These are phyloP conservation scores for Brachyistius frenatus DNA, from an alignment of 2,113 vertebrate genomes.

Conservation along the genomic window DNA sequence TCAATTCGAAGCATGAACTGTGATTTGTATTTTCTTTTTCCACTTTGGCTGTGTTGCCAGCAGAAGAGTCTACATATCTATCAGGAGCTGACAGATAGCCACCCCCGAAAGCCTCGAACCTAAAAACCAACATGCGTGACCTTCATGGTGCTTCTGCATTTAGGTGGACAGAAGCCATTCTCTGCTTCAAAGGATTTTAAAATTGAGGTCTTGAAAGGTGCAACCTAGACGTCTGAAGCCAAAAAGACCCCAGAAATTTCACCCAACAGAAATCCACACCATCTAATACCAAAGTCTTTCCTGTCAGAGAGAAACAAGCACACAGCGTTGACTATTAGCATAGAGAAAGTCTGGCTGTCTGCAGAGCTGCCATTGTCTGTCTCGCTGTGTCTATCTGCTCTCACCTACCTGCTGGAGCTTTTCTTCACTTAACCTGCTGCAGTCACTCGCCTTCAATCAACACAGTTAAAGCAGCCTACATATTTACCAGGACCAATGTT, in stretches of 20 bases:
- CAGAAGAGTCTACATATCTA: conserved; percentile 54
- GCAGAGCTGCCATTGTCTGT: conserved; percentile 64
- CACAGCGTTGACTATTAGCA: conserved; percentile 43
- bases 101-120: conserved; percentile 33
- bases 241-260: conserved; percentile 39
- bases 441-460: conserved; percentile 58
- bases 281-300: conserved; percentile 25
- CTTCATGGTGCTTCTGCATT: conserved; percentile 60
- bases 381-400: conserved; percentile 31
- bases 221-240: conserved; percentile 36
- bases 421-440: conserved; percentile 30
- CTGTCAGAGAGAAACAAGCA: conserved; percentile 19
- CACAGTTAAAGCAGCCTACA: conserved; percentile 38
- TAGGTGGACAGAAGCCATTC: conserved; percentile 75
- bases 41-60: conserved; percentile 5
- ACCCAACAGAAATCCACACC: conserved; percentile 43
- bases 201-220: conserved; percentile 79
- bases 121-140: conserved; percentile 63
- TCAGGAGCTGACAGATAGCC: conserved; percentile 60
- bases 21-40: conserved; percentile 46
- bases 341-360: conserved; percentile 57
- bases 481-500: conserved; percentile 54
- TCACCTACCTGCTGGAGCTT: conserved; percentile 45
- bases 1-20: conserved; percentile 20
- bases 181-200: conserved; percentile 75